Evolutionary conservation across 30 jellyfish, hydroid and myxozoan species (phyloP).

Genomic region (Aurelia aurita complex sp. Pacific): DNA sequence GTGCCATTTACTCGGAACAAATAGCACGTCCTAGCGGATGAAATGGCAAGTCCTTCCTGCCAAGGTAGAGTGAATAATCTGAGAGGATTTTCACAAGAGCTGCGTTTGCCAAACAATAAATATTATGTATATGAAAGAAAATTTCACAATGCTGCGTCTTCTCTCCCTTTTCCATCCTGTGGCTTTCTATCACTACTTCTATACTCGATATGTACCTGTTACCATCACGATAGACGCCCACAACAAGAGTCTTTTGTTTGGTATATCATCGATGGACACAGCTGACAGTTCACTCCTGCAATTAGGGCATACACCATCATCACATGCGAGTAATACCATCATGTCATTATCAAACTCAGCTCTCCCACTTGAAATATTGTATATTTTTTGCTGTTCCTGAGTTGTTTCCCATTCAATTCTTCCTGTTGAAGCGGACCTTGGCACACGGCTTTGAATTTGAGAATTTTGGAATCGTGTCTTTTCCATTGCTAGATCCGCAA

Average conservation of each 20-base stretch:
- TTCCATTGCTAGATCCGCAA: neutral
- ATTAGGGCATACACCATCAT: neutral
- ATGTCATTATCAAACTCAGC: neutral
- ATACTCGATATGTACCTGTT: neutral
- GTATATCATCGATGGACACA: neutral
- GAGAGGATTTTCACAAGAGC: no score
- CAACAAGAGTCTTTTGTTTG: neutral
- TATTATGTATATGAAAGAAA: no score
- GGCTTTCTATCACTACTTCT: no score
- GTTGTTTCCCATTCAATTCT: slow-evolving; percentile 10
- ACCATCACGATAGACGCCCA: slow-evolving; percentile 4
- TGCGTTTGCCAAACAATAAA: no score
- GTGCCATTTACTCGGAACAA: no score
- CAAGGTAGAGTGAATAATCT: no score
- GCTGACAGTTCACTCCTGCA: neutral
- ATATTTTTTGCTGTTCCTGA: slow-evolving; percentile 1
- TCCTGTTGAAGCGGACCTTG: neutral
- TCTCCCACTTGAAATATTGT: neutral
- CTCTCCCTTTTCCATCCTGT: no score
- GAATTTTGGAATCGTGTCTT: neutral
- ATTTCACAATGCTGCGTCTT: no score
- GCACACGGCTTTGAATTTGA: neutral
- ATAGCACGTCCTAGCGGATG: no score
- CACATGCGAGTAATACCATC: neutral
- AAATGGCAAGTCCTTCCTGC: no score